A percentile compares a stretch with the other conserved stretches of the same genome.
These are phyloP conservation scores for Buteo buteo DNA, from an alignment of 2,113 vertebrate genomes.

Conservation along the genomic window DNA sequence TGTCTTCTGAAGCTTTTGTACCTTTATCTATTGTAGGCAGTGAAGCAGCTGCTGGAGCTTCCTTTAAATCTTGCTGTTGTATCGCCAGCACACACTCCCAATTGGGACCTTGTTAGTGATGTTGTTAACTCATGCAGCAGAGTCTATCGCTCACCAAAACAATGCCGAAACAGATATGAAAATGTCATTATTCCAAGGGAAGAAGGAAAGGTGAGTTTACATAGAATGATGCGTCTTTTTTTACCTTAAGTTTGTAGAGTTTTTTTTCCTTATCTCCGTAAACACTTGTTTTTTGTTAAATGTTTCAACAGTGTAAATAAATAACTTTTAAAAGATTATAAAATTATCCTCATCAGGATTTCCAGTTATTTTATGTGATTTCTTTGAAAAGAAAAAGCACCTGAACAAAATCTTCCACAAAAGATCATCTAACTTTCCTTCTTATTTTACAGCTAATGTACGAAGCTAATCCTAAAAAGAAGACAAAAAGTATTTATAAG, in stretches of 20 bases:
- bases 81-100: constrained; percentile 92
- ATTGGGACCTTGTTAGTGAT: constrained; percentile 94
- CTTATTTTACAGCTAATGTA: constrained; percentile 84
- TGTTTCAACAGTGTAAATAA: constrained; percentile 50
- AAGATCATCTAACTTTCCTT: constrained; percentile 73
- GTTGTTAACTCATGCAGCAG: constrained; percentile 93
- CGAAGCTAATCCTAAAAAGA: constrained; percentile 94
- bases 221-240: not conserved
- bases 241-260: not conserved
- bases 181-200: constrained; percentile 92
- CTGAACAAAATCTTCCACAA: constrained; percentile 67
- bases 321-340: constrained; percentile 26
- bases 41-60: constrained; percentile 91
- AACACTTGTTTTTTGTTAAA: constrained; percentile 45
- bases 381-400: constrained; percentile 65
- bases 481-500: constrained; percentile 96
- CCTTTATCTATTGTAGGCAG: constrained; percentile 71
- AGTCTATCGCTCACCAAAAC: constrained; percentile 92
- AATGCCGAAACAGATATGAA: constrained; percentile 91
- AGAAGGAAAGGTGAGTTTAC: constrained; percentile 86
- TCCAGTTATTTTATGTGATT: constrained; percentile 64
- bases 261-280: constrained; percentile 40
- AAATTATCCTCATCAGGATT: constrained; percentile 58
- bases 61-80: constrained; percentile 88
- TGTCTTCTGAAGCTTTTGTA: not conserved